phyloP scores from a whole-genome alignment of 2,113 vertebrate species.

The Nesoenas mayeri region DNA sequence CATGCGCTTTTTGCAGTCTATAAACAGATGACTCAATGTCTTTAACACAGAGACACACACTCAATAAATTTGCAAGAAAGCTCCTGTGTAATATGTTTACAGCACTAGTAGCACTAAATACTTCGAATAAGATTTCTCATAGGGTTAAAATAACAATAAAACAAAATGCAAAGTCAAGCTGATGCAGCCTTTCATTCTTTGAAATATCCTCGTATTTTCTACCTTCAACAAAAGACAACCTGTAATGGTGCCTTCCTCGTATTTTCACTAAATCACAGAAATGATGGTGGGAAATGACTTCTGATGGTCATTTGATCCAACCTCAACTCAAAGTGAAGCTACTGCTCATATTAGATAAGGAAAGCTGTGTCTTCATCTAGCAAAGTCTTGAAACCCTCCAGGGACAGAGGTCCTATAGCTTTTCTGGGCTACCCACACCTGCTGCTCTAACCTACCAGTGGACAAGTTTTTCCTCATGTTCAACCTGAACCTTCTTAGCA shows the following conservation, averaged over 20 bases:
- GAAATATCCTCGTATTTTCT: background rate
- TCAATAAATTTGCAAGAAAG: background rate
- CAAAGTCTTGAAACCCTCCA: background rate
- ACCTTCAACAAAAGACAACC: background rate
- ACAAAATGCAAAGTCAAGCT: background rate
- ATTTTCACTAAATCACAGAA: background rate
- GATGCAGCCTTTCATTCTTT: background rate
- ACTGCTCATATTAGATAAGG: background rate
- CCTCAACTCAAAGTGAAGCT: accelerated
- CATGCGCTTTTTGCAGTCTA: background rate
- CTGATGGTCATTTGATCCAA: background rate
- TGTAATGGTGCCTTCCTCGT: background rate
- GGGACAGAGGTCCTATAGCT: background rate
- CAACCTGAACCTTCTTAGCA: background rate
- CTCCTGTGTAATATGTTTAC: background rate
- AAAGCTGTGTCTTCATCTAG: background rate
- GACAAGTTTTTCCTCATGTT: background rate
- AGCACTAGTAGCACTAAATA: background rate
- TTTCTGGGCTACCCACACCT: too few species aligned
- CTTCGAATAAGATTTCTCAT: background rate
- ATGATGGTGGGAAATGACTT: background rate
- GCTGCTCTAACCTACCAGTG: too few species aligned
- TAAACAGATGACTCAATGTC: background rate
- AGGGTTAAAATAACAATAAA: background rate
- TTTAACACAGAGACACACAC: background rate